Conservation (phyloP, 2,113 vertebrate genomes). For the Amazona vittata region DNA sequence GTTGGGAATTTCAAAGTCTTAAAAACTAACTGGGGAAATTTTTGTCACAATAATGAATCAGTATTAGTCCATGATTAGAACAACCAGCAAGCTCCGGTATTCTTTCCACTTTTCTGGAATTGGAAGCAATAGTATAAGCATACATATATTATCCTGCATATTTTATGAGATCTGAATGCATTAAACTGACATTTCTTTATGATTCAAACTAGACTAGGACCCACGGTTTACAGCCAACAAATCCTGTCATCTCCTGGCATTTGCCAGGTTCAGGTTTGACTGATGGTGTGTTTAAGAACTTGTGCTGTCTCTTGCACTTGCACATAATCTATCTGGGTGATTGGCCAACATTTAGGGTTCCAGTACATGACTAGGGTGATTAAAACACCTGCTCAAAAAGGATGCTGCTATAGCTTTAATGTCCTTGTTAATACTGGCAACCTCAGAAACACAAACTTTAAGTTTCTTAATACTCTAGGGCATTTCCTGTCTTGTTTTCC, state of each 20-base stretch:
- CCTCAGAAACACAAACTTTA: background rate
- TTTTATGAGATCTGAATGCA: background rate
- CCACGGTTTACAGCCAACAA: background rate
- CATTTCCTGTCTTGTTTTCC: background rate
- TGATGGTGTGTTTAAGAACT: background rate
- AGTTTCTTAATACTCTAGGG: background rate
- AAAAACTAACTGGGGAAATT: background rate
- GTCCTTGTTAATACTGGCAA: background rate
- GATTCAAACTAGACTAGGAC: background rate
- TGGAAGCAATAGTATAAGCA: background rate
- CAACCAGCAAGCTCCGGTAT: background rate
- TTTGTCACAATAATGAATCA: background rate
- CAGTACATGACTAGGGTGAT: background rate
- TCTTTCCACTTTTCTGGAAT: background rate
- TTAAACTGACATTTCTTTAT: background rate
- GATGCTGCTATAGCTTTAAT: background rate
- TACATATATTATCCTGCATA: background rate
- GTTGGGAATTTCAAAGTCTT: background rate
- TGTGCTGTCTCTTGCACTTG: background rate
- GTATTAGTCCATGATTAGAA: background rate
- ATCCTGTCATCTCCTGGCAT: background rate
- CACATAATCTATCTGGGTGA: background rate
- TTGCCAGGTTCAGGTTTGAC: background rate
- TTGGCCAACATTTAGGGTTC: background rate
- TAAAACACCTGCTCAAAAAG: background rate